phyloP scores from a whole-genome alignment of 2,888 invertebrate species.

The Philopedon plagiatum region DNA sequence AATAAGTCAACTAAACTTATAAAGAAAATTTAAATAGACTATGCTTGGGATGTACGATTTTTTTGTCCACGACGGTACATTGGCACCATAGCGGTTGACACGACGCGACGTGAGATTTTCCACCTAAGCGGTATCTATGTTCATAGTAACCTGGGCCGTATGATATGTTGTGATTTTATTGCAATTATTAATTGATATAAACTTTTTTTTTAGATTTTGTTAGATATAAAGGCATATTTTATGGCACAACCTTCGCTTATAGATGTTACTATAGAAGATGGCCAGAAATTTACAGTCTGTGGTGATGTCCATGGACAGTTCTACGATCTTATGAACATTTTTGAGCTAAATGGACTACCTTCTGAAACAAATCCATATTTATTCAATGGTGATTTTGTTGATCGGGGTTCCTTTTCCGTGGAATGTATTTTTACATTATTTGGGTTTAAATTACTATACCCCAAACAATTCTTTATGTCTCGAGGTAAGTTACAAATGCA shows the following conservation, averaged over 20 bases:
- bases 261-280: slow-evolving; percentile 88
- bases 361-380: slow-evolving; percentile 96
- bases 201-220: slow-evolving; percentile 81
- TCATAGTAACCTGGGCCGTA: too few relatives aligned
- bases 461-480: slow-evolving; percentile 97
- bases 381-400: slow-evolving; percentile 99
- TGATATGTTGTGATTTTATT: neutral
- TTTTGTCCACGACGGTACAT: too few relatives aligned
- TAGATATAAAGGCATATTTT: slow-evolving; percentile 90
- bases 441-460: slow-evolving; percentile 96
- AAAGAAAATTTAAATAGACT: too few relatives aligned
- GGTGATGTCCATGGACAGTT: slow-evolving; percentile 99
- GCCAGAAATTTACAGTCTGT: slow-evolving; percentile 96
- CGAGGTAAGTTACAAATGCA: slow-evolving; percentile 79
- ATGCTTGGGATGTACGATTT: too few relatives aligned
- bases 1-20: too few relatives aligned
- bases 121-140: too few relatives aligned
- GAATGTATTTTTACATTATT: slow-evolving; percentile 99
- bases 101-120: too few relatives aligned
- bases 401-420: slow-evolving; percentile 98
- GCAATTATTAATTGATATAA: neutral
- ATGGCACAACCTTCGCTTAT: slow-evolving; percentile 89
- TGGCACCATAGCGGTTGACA: too few relatives aligned
- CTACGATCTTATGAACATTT: slow-evolving; percentile 98
- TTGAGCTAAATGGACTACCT: slow-evolving; percentile 96